phyloP scores from a whole-genome alignment of 2,888 invertebrate genomes.

The Eupeodes luniger region DNA sequence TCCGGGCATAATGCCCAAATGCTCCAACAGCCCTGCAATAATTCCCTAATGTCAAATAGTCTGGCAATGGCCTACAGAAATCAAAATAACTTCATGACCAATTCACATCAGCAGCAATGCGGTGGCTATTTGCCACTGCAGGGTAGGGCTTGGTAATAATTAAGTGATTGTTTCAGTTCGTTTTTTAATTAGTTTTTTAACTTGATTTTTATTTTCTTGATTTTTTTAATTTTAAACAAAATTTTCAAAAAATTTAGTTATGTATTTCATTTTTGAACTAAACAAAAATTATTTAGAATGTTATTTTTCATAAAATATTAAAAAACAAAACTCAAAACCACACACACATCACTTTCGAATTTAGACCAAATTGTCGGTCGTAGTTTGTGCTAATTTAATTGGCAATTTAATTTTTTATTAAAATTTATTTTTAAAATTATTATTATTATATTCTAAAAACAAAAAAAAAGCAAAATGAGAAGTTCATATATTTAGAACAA shows the following conservation, averaged over 20 bases:
- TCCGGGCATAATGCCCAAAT: conserved; percentile 83
- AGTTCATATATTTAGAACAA: conserved; percentile 6
- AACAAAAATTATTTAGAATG: conserved; percentile 49
- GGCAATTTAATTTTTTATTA: conserved; percentile 66
- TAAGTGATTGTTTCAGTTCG: conserved; percentile 71
- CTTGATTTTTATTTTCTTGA: neutral
- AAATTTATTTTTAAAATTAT: conserved; percentile 60
- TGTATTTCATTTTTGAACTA: conserved; percentile 17
- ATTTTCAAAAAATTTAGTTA: conserved; percentile 40
- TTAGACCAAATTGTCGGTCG: conserved; percentile 61
- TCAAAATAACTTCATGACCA: conserved; percentile 87
- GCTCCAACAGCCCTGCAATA: conserved; percentile 84
- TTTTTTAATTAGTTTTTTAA: conserved; percentile 63
- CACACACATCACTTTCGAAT: conserved; percentile 67
- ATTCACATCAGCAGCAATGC: conserved; percentile 93
- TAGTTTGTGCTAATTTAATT: conserved; percentile 70
- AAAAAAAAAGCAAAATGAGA: conserved; percentile 18
- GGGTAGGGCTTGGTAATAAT: conserved; percentile 93
- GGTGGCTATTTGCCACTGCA: conserved; percentile 93
- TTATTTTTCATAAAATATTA: conserved; percentile 47
- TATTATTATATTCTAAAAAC: conserved; percentile 37
- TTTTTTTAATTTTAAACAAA: conserved; percentile 24
- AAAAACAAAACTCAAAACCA: conserved; percentile 19
- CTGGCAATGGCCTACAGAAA: conserved; percentile 87
- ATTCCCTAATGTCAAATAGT: conserved; percentile 87